phyloP scores from a whole-genome alignment of 2,797 vertebrate genomes.

The Sebastiscus tertius region DNA sequence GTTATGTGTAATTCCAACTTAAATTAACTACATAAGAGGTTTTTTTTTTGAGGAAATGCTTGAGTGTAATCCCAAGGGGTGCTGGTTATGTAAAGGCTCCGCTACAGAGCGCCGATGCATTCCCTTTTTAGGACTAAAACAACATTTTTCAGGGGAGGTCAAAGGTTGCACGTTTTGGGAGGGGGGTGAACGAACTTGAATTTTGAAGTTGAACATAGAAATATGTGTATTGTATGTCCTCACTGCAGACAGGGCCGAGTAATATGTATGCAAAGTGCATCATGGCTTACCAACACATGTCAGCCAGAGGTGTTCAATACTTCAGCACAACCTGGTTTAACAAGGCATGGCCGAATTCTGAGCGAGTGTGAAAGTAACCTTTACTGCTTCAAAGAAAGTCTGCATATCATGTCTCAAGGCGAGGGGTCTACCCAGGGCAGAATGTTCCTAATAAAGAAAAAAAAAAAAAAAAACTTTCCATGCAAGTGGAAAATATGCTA shows the following conservation, averaged over 20 bases:
- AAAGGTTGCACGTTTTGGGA: constrained; percentile 17
- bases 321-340: constrained; percentile 64
- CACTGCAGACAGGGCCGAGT: constrained; percentile 14
- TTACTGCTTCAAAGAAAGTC: constrained; percentile 81
- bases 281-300: constrained; percentile 64
- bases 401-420: constrained; percentile 75
- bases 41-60: constrained; percentile 49
- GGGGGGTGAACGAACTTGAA: background rate
- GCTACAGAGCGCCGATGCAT: background rate
- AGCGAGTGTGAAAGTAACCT: constrained; percentile 78
- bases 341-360: constrained; percentile 70
- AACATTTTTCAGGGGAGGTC: constrained; percentile 10
- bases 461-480: constrained; percentile 71
- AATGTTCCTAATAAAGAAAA: constrained; percentile 72
- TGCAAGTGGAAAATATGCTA: constrained; percentile 82
- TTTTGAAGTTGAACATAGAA: background rate
- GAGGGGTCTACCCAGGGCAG: constrained; percentile 69
- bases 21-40: constrained; percentile 47
- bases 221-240: constrained; percentile 13
- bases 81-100: constrained; percentile 26
- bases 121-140: constrained; percentile 24
- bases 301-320: constrained; percentile 64
- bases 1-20: constrained; percentile 51
- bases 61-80: constrained; percentile 22
- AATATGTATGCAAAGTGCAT: constrained; percentile 64